A percentile compares a stretch with the other conserved stretches of the same genome.
phyloP scores from a whole-genome alignment of 1,140 invertebrate species.

The Heterodera schachtii region DNA sequence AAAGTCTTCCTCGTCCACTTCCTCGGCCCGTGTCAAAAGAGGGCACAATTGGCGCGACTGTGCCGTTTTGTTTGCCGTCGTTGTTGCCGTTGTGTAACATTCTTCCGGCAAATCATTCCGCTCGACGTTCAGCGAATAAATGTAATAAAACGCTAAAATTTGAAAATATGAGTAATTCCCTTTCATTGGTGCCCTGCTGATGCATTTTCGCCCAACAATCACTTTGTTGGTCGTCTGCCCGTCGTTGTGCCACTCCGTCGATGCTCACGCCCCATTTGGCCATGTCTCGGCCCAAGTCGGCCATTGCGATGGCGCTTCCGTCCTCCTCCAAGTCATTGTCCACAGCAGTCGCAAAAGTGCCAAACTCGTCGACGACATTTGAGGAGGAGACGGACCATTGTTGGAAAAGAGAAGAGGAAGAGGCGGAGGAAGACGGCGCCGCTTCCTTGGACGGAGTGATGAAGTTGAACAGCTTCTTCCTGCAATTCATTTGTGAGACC shows the following conservation, averaged over 20 bases:
- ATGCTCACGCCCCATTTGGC: slow-evolving; percentile 50
- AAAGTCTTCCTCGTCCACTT: slow-evolving; percentile 26
- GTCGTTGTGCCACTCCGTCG: slow-evolving; percentile 38
- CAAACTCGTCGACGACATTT: slow-evolving; percentile 13
- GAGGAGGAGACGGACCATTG: background rate
- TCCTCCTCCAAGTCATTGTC: background rate
- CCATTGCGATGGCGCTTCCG: slow-evolving; percentile 21
- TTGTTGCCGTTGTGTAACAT: background rate
- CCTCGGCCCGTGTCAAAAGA: background rate
- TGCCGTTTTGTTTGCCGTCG: slow-evolving; percentile 5
- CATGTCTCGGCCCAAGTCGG: slow-evolving; percentile 42
- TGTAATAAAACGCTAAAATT: slow-evolving; percentile 33
- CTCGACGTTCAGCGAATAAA: slow-evolving; percentile 42
- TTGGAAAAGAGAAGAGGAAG: background rate
- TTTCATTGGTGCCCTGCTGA: background rate
- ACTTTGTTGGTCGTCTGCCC: background rate
- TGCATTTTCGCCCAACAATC: too few relatives aligned
- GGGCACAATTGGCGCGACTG: background rate
- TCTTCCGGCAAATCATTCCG: slow-evolving; percentile 40
- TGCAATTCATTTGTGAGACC: background rate
- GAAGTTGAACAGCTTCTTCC: slow-evolving; percentile 41
- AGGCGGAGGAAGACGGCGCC: too few relatives aligned
- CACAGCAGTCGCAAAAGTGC: slow-evolving; percentile 17
- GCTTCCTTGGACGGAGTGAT: slow-evolving; percentile 31
- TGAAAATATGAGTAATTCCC: background rate